Evolutionary conservation across 2,797 vertebrate genomes (phyloP), one percentile per base, ranked within the genome.

Genomic region (Spheniscus humboldti): DNA sequence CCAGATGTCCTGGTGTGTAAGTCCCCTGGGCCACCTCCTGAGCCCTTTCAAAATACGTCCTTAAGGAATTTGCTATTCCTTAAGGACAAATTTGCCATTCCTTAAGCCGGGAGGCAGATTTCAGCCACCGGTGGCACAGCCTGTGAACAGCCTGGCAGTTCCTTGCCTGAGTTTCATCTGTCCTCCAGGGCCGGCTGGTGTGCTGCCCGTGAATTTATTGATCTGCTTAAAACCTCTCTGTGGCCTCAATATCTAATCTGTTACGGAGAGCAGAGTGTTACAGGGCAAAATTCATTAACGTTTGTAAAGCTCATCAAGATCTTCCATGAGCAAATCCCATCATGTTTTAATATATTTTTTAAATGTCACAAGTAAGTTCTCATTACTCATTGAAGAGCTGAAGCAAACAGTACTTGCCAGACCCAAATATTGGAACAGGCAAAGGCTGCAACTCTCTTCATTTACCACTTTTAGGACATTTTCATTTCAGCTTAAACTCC

Each of bases 251-350:
- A 86, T 90, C 83, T 85, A 73, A 94, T 92, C 80, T 59, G 59
- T 72, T 83, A 75, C 1, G 6, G 68, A 90, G 41, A 90, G 59
- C 63, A 59, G 74, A 59, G 53, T 84, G 73, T 90, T 84, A 84
- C 73, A 88, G 80, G 92, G 92, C 92, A 95, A 92, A 94, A 95
- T 88, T 97, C 89, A 94, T 94, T 94, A 95, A 67, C 2, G 52
- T 88, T 91, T 96, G 87, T 86, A 95, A 94, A 96, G 89, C 94
- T 96, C 73, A 86, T 97, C 96, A 95, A 92, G 82, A 94, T 94
- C 79, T 90, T 96, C 86, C 92, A 62, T 84, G 92, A 96, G 86
- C 75, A 96, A 96, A 96, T 94, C 92, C 56, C 87, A 80, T 91
- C 91, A 80, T 83, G 50, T 86, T 96, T 95, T 91, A 91, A 95